phyloP scores from a whole-genome alignment of 1,140 invertebrate genomes.

The Drosophila orena region DNA sequence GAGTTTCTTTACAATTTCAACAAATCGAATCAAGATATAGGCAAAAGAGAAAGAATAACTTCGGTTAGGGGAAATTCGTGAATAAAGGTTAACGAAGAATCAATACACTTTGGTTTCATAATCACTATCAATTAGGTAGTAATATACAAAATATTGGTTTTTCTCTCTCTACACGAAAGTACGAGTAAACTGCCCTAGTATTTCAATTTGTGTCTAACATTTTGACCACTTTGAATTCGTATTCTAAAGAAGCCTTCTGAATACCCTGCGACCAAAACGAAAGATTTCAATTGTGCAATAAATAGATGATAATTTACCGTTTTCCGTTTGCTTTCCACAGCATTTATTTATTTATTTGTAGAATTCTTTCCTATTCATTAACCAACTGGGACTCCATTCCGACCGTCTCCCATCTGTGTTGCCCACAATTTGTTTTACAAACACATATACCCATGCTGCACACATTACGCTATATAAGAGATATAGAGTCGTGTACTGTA shows the following conservation, averaged over 20 bases:
- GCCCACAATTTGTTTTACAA: conserved; percentile 35
- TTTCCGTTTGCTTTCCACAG: conserved; percentile 18
- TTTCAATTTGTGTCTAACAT: background rate
- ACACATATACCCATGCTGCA: conserved; percentile 12
- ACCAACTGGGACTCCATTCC: conserved; percentile 32
- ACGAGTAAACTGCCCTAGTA: too few relatives aligned
- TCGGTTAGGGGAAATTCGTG: background rate
- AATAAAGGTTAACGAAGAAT: background rate
- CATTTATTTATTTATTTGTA: conserved; percentile 42
- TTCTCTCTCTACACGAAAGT: too few relatives aligned
- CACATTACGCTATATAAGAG: conserved; percentile 18
- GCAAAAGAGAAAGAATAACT: conserved; percentile 32
- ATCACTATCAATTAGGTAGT: background rate
- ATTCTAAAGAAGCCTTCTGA: background rate
- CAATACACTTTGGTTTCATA: background rate
- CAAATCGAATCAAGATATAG: conserved; percentile 38
- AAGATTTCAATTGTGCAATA: conserved; percentile 22
- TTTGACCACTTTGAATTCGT: too few relatives aligned
- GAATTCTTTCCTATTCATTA: conserved; percentile 54
- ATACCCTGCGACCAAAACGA: background rate
- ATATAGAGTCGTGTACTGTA: conserved; percentile 32
- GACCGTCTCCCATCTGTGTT: background rate
- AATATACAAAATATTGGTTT: too few relatives aligned
- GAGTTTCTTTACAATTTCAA: conserved; percentile 38
- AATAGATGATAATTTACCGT: conserved; percentile 27